These are phyloP conservation scores for Sorex maritimensis DNA, from an alignment of 2,797 vertebrate species.

Conservation along the genomic window DNA sequence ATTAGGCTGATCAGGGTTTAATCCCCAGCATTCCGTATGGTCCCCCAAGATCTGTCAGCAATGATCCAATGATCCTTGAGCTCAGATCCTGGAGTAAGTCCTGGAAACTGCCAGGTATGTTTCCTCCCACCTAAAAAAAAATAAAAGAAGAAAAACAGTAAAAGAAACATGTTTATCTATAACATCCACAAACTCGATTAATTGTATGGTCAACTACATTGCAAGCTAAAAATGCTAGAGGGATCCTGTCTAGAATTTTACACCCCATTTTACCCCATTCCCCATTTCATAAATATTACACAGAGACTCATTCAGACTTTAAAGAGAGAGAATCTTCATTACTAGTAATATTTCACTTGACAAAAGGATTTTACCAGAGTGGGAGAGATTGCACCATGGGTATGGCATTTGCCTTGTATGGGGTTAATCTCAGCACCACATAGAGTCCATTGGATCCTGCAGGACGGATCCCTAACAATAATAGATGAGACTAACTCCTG, in stretches of 20 bases:
- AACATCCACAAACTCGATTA: not conserved
- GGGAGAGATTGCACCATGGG: not conserved
- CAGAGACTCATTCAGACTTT: not conserved
- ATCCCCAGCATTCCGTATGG: not conserved
- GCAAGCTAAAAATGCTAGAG: not conserved
- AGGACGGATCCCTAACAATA: no score
- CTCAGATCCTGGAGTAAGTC: no score
- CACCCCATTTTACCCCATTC: not conserved
- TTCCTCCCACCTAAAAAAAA: no score
- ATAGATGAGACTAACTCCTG: no score
- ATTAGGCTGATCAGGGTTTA: not conserved
- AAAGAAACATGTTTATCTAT: not conserved
- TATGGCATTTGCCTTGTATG: not conserved
- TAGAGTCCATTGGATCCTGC: not conserved
- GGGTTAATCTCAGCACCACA: not conserved
- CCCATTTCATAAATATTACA: not conserved
- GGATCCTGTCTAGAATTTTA: not conserved
- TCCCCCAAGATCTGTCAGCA: not conserved
- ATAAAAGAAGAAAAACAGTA: not conserved
- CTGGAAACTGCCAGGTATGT: no score
- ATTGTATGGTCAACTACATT: not conserved
- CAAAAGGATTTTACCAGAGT: no score
- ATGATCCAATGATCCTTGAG: no score
- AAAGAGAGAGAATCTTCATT: conserved; percentile 13
- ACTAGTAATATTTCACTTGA: not conserved